Evolutionary conservation across 2,888 invertebrate species (phyloP), one percentile per base, ranked within the genome.

Genomic region (Galeopsomyia nigrocyanea): DNA sequence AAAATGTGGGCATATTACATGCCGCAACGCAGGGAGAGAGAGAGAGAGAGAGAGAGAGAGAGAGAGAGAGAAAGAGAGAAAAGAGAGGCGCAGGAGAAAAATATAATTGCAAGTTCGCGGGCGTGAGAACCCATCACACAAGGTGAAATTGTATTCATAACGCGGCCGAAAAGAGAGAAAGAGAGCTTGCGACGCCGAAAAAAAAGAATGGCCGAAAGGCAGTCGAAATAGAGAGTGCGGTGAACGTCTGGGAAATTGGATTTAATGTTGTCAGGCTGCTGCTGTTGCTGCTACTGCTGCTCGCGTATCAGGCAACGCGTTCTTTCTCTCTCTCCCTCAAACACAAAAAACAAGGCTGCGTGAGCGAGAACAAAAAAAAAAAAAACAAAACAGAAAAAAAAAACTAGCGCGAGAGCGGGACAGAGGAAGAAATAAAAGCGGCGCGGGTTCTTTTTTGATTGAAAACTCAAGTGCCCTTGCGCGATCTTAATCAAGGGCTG

Each of bases 401-500:
- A 68, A 22, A 9, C 39, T 39, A 39, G 39, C 13, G 13, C 39
- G 39, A 10, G 39, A 39, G 39, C 39, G 39, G 39, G 7, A 39
- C 22, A 66, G 50, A 62, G 19, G 60, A 51, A 39, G 55, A 31
- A 19, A 61, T 50, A 39, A 74, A 71, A 49, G 70, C 49, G 65
- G 60, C 77, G 77, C 76, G 74, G 71, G 65, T 71, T 71, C 75
- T 75, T 67, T 75, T 82, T 83, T 81, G 80, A 83, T 82, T 80
- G 81, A 83, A 82, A 81, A 80, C 79, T 82, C 80, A 80, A 83
- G 83, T 82, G 79, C 76, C 78, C 82, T 79, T 77, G 82, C 82
- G 80, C 82, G 80, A 82, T 84, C 84, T 84, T 83, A 82, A 83
- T 84, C 82, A 82, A 84, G 82, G 79, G 82, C 77, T 78, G 80